These are phyloP conservation scores for Vespertilio murinus DNA, from an alignment of 2,797 vertebrate genomes.

Conservation along the genomic window DNA sequence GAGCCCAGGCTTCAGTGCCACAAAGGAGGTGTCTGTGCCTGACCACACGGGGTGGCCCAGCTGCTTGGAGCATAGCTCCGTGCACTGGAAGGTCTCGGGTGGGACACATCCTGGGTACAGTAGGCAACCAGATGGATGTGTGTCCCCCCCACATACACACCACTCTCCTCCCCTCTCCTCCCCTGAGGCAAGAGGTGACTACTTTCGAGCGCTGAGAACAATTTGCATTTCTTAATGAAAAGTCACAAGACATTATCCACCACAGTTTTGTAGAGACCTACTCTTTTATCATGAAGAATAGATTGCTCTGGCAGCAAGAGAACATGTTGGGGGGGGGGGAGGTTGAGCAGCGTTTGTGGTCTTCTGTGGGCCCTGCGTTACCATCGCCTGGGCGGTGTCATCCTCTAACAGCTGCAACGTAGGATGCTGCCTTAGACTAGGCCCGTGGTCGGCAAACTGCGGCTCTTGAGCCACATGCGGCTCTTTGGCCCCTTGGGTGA, in stretches of 20 bases:
- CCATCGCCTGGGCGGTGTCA: background rate
- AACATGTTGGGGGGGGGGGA: background rate
- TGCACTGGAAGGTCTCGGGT: background rate
- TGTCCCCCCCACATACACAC: no score
- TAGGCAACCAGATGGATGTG: background rate
- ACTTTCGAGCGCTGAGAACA: background rate
- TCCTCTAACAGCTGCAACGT: rapidly evolving
- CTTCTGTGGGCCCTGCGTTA: background rate
- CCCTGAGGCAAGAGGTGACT: background rate
- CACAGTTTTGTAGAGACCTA: background rate
- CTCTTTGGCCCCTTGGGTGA: no score
- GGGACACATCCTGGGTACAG: background rate
- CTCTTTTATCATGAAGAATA: background rate
- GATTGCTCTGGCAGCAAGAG: background rate
- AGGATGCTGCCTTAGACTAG: background rate
- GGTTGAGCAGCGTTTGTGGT: background rate
- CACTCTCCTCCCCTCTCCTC: no score
- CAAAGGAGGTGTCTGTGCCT: background rate
- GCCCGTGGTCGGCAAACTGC: no score
- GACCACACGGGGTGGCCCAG: background rate
- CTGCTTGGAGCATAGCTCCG: background rate
- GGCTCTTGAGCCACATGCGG: no score
- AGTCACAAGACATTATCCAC: background rate
- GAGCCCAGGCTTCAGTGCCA: background rate
- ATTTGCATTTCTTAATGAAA: background rate